Evolutionary conservation across 2,888 invertebrate species (phyloP), one percentile per base, ranked within the genome.

Genomic region (Latrodectus hesperus): DNA sequence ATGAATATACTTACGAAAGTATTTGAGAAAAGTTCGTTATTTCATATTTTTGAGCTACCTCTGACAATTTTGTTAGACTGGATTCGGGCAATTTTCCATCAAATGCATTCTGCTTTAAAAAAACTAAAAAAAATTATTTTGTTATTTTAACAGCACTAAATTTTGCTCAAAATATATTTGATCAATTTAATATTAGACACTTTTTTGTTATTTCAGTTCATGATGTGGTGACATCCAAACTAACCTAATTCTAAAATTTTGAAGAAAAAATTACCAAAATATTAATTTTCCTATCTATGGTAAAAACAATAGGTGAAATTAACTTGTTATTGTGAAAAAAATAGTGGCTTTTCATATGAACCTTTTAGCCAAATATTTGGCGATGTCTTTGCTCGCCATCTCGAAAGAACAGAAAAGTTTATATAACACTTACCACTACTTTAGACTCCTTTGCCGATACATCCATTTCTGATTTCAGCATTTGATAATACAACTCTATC

Each of bases 401-500:
- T 38, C 6, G 38, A 38, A 38, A 38, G 38, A 3, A 38, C 38
- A 38, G 38, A 38, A 38, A 38, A 38, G 6, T 49, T 16, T 12
- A 60, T 10, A 16, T 6, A 26, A 17, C 64, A 75, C 76, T 81
- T 76, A 86, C 22, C 22, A 22, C 86, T n/a, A 51, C 67, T 53
- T 76, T 86, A 12, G 17, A 22, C 26, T 85, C 73, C 38, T 64
- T 12, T n/a, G 72, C 75, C 17, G 76, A 64, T 22, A 67, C 26
- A 22, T 81, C 81, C 86, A 86, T 86, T 26, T 74, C 86, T 49
- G n/a, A 60, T 55, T 82, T 87, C 65, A 87, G 22, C 73, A 76
- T 55, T 72, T 72, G 75, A 65, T 87, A 78, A 73, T 87, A 87
- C n/a, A 60, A 14, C 38, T 87, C 77, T 11, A 60, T 60, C 49